Evolutionary conservation across 2,797 vertebrate genomes (phyloP).

Genomic region (Onychomys arenicola): DNA sequence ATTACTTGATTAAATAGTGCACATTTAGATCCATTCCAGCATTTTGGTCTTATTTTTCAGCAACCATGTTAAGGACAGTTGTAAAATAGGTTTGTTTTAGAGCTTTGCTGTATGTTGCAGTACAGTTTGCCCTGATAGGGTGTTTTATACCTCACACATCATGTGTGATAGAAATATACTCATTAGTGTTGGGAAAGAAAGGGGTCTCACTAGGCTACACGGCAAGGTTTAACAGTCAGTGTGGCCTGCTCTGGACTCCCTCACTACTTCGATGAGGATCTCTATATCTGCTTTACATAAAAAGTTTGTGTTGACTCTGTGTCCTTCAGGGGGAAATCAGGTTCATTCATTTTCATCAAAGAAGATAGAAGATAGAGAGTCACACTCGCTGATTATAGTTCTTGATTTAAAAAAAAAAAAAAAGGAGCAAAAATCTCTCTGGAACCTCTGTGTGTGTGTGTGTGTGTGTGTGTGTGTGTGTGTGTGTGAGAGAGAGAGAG

Average conservation of each 20-base stretch:
- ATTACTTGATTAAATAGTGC: background rate
- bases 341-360: constrained; percentile 13
- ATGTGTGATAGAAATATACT: background rate
- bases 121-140: background rate
- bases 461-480: background rate
- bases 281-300: constrained; percentile 4
- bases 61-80: constrained; percentile 1
- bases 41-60: constrained; percentile 36
- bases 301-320: background rate
- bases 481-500: no score
- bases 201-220: background rate
- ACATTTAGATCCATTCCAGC: background rate
- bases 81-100: background rate
- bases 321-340: constrained; percentile 1
- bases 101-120: constrained; percentile 12
- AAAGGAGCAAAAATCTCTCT: constrained; percentile 4
- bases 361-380: constrained; percentile 7
- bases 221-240: background rate
- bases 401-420: background rate
- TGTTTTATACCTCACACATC: background rate
- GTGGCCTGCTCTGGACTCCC: background rate
- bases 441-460: background rate
- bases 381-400: background rate
- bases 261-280: background rate
- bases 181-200: background rate